phyloP scores from a whole-genome alignment of 1,140 invertebrate species.

The Pissodes strobi region DNA sequence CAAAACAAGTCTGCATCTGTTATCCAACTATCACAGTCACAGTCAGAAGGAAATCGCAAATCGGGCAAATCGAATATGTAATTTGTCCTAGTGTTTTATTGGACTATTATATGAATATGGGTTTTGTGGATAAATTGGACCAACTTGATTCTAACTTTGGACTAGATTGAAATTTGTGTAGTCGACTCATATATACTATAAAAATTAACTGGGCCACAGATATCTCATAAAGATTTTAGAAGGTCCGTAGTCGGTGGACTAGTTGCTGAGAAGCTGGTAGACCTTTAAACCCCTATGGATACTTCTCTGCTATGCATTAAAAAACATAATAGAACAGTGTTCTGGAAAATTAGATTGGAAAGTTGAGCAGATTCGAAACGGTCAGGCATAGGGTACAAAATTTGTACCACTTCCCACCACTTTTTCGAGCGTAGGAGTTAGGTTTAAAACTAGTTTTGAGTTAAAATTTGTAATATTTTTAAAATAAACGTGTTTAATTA shows the following conservation, averaged over 20 bases:
- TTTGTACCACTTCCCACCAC: too few relatives aligned
- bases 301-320: constrained; percentile 6
- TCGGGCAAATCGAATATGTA: constrained; percentile 4
- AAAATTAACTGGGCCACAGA: constrained; percentile 13
- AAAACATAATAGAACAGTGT: neutral
- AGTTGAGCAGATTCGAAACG: too few relatives aligned
- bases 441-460: too few relatives aligned
- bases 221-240: constrained; percentile 17
- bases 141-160: constrained; percentile 9
- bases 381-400: too few relatives aligned
- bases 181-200: too few relatives aligned
- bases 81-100: constrained; percentile 12
- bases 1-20: too few relatives aligned
- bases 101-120: constrained; percentile 18
- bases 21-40: neutral
- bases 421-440: too few relatives aligned
- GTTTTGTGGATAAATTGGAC: constrained; percentile 8
- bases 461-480: too few relatives aligned
- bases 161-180: neutral
- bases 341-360: constrained; percentile 14
- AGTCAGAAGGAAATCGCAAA: constrained; percentile 14
- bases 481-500: too few relatives aligned
- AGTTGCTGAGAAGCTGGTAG: constrained; percentile 11
- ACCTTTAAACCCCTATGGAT: constrained; percentile 3
- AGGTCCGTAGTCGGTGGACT: constrained; percentile 5